phyloP scores from a whole-genome alignment of 2,888 invertebrate species.

The Mythimna vitellina region DNA sequence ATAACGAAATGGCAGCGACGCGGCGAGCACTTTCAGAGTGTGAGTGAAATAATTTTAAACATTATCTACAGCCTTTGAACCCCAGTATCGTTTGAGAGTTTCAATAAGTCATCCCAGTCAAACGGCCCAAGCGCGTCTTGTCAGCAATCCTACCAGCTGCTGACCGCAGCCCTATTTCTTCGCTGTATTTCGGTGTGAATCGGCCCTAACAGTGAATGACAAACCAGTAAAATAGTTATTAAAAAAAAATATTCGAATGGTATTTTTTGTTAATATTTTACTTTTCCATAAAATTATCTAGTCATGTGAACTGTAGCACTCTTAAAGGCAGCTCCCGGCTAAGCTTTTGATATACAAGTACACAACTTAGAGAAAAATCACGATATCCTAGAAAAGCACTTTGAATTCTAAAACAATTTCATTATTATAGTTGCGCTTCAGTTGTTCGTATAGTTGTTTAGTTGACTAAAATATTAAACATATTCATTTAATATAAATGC shows the following conservation, averaged over 20 bases:
- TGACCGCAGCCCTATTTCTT: no score
- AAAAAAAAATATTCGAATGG: background rate
- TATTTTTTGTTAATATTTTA: background rate
- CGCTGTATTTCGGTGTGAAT: no score
- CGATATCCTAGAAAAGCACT: constrained; percentile 57
- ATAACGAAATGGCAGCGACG: no score
- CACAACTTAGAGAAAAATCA: constrained; percentile 57
- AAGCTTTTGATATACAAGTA: constrained; percentile 59
- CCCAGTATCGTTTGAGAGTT: no score
- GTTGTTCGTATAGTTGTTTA: constrained; percentile 51
- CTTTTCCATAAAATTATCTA: constrained; percentile 1
- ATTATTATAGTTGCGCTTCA: constrained; percentile 53
- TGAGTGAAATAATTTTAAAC: no score
- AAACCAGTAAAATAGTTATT: background rate
- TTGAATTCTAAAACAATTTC: constrained; percentile 52
- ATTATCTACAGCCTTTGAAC: no score
- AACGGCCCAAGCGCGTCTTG: no score
- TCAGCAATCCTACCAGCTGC: no score
- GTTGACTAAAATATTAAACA: constrained; percentile 46
- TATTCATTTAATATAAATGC: constrained; percentile 55
- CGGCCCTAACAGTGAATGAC: no score
- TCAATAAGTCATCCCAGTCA: no score
- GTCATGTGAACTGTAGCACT: constrained; percentile 37
- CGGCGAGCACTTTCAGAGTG: no score
- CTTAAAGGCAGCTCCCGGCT: constrained; percentile 53